These are phyloP conservation scores for Origma solitaria DNA, from an alignment of 2,113 vertebrate genomes.

Conservation along the genomic window DNA sequence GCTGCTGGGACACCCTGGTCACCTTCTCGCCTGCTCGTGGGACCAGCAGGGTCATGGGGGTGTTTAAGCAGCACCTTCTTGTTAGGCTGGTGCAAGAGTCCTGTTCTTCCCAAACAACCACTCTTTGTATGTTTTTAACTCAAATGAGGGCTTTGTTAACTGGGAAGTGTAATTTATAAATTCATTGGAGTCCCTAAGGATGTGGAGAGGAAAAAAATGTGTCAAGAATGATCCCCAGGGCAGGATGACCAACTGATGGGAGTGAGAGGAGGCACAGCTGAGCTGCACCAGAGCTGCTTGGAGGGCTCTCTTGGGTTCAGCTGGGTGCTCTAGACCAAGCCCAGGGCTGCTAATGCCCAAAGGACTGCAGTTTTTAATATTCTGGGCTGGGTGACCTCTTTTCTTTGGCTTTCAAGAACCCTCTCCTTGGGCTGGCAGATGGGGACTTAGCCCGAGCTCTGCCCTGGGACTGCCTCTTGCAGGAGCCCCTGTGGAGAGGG, in stretches of 20 bases:
- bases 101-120: background rate
- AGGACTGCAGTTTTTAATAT: background rate
- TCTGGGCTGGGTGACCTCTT: background rate
- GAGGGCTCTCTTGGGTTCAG: background rate
- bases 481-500: background rate
- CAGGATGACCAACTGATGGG: background rate
- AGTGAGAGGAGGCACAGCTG: background rate
- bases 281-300: background rate
- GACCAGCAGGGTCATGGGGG: accelerated
- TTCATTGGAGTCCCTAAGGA: background rate
- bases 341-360: background rate
- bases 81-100: background rate
- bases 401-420: background rate
- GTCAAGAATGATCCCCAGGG: background rate
- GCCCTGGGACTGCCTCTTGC: accelerated
- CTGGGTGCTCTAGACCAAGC: background rate
- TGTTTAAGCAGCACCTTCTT: background rate
- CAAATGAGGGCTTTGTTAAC: background rate
- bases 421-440: background rate
- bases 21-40: accelerated
- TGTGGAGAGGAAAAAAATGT: background rate
- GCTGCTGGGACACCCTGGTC: background rate
- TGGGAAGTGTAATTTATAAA: background rate
- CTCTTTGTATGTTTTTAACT: background rate
- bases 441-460: background rate